phyloP scores from a whole-genome alignment of 1,140 invertebrate genomes.

The Gonioctena quinquepunctata region DNA sequence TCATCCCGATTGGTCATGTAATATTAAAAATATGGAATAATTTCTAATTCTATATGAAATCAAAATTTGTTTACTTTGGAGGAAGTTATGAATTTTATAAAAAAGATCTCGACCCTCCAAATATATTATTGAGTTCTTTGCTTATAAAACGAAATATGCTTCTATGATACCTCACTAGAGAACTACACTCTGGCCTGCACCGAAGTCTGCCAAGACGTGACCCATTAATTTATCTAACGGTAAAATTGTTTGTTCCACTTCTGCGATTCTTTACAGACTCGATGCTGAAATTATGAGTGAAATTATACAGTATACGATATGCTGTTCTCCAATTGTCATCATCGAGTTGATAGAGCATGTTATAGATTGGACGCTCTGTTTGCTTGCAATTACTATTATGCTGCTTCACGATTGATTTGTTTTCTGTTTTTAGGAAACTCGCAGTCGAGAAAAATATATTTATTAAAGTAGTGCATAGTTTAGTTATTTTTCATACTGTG shows the following conservation, averaged over 20 bases:
- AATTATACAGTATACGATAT: background rate
- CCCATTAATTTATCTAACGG: background rate
- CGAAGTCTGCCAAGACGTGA: background rate
- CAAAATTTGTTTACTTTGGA: no score
- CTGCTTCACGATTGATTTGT: background rate
- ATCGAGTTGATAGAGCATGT: background rate
- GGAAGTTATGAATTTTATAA: no score
- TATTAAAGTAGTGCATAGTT: no score
- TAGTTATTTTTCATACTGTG: no score
- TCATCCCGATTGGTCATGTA: no score
- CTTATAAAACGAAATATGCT: no score
- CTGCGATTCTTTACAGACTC: background rate
- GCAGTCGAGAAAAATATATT: no score
- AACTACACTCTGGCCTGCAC: background rate
- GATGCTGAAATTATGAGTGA: background rate
- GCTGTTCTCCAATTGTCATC: background rate
- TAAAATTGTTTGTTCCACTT: conserved; percentile 1
- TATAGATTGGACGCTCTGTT: background rate
- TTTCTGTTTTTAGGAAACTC: background rate
- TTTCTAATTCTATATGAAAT: no score
- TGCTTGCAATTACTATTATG: background rate
- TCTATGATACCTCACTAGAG: no score
- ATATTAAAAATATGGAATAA: no score
- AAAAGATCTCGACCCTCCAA: no score
- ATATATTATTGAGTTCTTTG: no score